These are phyloP conservation scores for Micrastur ruficollis DNA, from an alignment of 2,797 vertebrate species.

Conservation along the genomic window DNA sequence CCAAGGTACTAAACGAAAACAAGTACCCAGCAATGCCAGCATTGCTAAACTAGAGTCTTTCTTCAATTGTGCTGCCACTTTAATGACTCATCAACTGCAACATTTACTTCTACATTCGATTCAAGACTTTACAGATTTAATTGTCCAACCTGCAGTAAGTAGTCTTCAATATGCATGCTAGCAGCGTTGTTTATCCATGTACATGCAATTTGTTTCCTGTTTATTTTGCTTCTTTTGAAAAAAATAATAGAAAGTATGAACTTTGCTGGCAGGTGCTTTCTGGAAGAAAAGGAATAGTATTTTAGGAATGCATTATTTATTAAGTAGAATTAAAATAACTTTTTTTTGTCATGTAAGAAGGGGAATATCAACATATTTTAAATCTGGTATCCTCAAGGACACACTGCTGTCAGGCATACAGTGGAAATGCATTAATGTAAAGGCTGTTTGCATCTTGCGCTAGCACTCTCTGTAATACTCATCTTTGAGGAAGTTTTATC, in stretches of 20 bases:
- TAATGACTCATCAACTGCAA: constrained; percentile 88
- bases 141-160: constrained; percentile 80
- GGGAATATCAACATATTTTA: background rate
- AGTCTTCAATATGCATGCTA: background rate
- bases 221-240: background rate
- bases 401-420: background rate
- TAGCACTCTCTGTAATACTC: background rate
- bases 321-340: background rate
- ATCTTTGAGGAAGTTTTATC: background rate
- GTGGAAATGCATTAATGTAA: background rate
- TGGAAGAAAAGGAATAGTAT: background rate
- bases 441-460: background rate
- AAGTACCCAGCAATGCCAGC: constrained; percentile 73
- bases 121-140: constrained; percentile 83
- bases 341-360: background rate
- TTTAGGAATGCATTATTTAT: background rate
- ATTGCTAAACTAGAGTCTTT: constrained; percentile 79
- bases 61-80: constrained; percentile 80
- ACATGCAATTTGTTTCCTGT: background rate
- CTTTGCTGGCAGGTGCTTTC: background rate
- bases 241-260: background rate
- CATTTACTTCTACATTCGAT: constrained; percentile 81
- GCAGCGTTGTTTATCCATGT: background rate
- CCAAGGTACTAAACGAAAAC: constrained; percentile 75
- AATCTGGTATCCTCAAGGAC: background rate